Evolutionary conservation across 2,797 vertebrate genomes (phyloP), one percentile per base, ranked within the genome.

Genomic region (Lemur catta): DNA sequence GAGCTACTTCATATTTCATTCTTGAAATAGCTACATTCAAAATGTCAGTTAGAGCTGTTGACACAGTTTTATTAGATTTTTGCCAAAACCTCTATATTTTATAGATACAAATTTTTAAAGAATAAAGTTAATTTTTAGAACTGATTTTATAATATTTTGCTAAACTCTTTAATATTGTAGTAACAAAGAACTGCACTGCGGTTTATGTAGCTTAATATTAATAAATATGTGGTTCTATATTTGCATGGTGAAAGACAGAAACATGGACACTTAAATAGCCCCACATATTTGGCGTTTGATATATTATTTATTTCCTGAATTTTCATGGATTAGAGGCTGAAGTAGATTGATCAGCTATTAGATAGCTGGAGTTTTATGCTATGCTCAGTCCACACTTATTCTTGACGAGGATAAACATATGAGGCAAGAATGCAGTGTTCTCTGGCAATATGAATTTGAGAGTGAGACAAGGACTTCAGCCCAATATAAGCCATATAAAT

Each of bases 61-160:
- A 72, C 18, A 67, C 26, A 95, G 3, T 95, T 95, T 10, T 75
- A 14, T 59, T 24, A 69, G 20, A 55, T 72, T 84, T 84, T 88
- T 71, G 18, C 4, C 50, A 41, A 94, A 76, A 71, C 2, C 3
- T 43, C 1, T 33, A 74, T 8, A 46, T 55, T 89, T 6, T 26
- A 61, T 63, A 80, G 3, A 46, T 63, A 46, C 4, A 90, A 28
- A 79, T 30, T 93, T 93, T 94, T 82, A 81, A 80, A 91, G 28
- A 82, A 13, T 75, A n/a, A 74, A 89, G 35, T 94, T 94, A 86
- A 81, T 38, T 92, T 93, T 82, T 90, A 75, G 28, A 38, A 50
- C 33, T 43, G 0, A 84, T 59, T 89, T 63, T 82, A 5, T 55
- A 80, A 28, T 12, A 59, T 59, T 59, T 80, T 50, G 6, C 5